These are phyloP conservation scores for Parus major DNA, from an alignment of 2,113 vertebrate genomes.

Conservation along the genomic window DNA sequence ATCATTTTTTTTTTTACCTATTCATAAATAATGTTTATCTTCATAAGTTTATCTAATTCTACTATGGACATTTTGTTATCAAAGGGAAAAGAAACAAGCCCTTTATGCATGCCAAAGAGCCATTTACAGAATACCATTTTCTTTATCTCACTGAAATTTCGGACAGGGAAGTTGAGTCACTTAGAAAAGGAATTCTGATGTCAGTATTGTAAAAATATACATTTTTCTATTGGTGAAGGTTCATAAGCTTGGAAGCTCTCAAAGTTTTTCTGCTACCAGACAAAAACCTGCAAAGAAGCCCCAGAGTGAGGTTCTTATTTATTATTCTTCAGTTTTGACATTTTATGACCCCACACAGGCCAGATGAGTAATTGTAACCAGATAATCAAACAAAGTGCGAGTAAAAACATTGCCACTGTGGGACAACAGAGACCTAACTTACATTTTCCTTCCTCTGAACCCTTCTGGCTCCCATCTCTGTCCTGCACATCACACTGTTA, in stretches of 20 bases:
- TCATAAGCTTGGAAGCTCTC: not conserved
- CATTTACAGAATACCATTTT: not conserved
- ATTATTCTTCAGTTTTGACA: not conserved
- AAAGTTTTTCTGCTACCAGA: not conserved
- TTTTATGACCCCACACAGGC: not conserved
- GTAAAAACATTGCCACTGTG: not conserved
- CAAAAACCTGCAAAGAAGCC: not conserved
- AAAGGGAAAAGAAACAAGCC: not conserved
- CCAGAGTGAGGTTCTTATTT: not conserved
- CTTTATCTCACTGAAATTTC: not conserved
- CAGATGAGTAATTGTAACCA: not conserved
- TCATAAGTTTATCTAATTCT: not conserved
- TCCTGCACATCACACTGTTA: not conserved
- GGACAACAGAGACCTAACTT: not conserved
- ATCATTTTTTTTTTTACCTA: not conserved
- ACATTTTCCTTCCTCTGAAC: not conserved
- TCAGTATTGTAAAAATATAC: not conserved
- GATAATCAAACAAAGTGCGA: not conserved
- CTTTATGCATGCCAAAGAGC: not conserved
- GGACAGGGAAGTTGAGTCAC: not conserved
- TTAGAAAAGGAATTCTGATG: not conserved
- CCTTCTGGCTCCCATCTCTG: constrained; percentile 7
- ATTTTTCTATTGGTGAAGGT: not conserved
- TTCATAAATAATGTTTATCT: not conserved
- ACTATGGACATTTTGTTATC: not conserved